These are phyloP conservation scores for Chroicocephalus ridibundus DNA, from an alignment of 2,113 vertebrate species.

Conservation along the genomic window DNA sequence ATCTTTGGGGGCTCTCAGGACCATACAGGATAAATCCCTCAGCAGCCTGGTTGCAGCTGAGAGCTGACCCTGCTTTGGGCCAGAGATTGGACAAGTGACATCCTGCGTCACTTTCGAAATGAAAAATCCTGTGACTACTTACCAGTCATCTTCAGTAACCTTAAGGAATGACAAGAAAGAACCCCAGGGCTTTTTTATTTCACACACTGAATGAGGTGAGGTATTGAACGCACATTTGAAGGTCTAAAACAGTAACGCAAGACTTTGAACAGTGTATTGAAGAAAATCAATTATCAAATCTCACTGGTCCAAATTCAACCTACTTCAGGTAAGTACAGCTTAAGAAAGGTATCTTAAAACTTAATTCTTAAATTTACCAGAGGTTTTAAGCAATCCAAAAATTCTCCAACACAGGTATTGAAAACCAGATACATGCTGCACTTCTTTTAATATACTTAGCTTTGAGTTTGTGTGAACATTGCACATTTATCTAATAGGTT, in stretches of 20 bases:
- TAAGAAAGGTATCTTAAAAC: background rate
- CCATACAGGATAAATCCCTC: background rate
- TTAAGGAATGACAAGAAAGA: background rate
- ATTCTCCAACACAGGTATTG: rapidly evolving
- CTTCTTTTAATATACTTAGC: background rate
- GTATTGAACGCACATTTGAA: background rate
- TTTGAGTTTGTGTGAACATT: too few relatives aligned
- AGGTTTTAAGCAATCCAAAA: background rate
- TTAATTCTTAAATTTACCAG: background rate
- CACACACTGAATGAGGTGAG: background rate
- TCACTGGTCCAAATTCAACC: background rate
- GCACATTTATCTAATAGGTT: background rate
- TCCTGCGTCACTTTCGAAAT: background rate
- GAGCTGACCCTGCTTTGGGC: background rate
- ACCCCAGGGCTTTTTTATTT: background rate
- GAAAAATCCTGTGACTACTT: background rate
- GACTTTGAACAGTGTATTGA: background rate
- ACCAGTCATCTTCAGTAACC: background rate
- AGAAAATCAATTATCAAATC: background rate
- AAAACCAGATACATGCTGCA: background rate
- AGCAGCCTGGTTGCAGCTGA: background rate
- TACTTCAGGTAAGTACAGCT: background rate
- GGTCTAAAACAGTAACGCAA: background rate
- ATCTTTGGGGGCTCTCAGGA: background rate
- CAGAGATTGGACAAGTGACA: background rate